Percentiles rank a stretch among this genome's conserved stretches.
These are phyloP conservation scores for Drosophila prostipennis DNA, from an alignment of 2,888 invertebrate species.

Conservation along the genomic window DNA sequence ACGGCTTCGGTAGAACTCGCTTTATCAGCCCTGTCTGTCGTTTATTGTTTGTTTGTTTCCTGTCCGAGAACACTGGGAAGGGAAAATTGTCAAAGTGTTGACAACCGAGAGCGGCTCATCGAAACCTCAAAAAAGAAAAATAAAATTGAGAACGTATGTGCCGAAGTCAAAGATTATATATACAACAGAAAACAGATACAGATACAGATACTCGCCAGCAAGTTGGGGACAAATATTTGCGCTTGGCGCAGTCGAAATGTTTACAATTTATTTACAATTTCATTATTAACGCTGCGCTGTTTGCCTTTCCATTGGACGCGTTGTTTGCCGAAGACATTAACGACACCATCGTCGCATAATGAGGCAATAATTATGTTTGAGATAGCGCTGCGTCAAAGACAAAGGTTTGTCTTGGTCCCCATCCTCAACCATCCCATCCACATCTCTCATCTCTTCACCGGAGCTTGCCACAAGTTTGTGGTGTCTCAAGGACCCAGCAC, in stretches of 20 bases:
- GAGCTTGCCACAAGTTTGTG: slow-evolving; percentile 31
- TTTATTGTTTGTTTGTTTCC: slow-evolving; percentile 55
- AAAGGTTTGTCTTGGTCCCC: slow-evolving; percentile 38
- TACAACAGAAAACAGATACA: slow-evolving; percentile 19
- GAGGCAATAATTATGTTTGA: slow-evolving; percentile 65
- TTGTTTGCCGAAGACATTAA: slow-evolving; percentile 63
- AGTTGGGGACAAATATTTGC: slow-evolving; percentile 65
- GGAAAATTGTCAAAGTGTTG: slow-evolving; percentile 72
- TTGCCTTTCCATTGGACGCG: slow-evolving; percentile 45
- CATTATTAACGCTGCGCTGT: slow-evolving; percentile 60
- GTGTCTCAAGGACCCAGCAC: slow-evolving; percentile 58
- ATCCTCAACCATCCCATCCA: background rate
- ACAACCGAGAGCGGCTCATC: slow-evolving; percentile 52
- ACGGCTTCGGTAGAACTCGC: slow-evolving; percentile 23
- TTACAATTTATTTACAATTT: slow-evolving; percentile 75
- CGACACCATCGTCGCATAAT: slow-evolving; percentile 63
- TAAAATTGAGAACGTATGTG: slow-evolving; percentile 47
- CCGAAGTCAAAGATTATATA: slow-evolving; percentile 40
- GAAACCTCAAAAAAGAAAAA: slow-evolving; percentile 23
- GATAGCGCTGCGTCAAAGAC: slow-evolving; percentile 42
- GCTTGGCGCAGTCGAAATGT: slow-evolving; percentile 63
- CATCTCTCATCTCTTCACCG: slow-evolving; percentile 9
- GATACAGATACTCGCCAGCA: slow-evolving; percentile 21
- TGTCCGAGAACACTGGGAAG: slow-evolving; percentile 23
- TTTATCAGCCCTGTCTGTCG: slow-evolving; percentile 60